Conservation (phyloP, 2,888 invertebrate species). For the Eilema caniola region DNA sequence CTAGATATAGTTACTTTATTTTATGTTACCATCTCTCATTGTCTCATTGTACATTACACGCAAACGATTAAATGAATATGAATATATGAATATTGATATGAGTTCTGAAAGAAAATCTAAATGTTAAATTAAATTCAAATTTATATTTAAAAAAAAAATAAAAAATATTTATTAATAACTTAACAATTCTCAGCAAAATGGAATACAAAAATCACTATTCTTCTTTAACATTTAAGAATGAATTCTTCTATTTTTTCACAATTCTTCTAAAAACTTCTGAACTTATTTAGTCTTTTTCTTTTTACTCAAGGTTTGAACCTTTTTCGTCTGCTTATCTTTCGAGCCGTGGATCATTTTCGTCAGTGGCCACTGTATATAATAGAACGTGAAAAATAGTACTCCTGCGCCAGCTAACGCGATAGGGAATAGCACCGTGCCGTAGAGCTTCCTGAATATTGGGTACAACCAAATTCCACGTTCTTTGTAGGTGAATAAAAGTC, state of each 20-base stretch:
- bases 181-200: too few species aligned
- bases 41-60: too few species aligned
- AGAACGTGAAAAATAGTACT: constrained; percentile 47
- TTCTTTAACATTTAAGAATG: not conserved
- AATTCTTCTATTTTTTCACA: not conserved
- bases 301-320: constrained; percentile 21
- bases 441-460: constrained; percentile 62
- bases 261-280: not conserved
- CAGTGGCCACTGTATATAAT: constrained; percentile 68
- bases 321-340: constrained; percentile 23
- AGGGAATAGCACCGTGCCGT: constrained; percentile 64
- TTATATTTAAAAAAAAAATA: too few species aligned
- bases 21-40: too few species aligned
- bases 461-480: constrained; percentile 71
- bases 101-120: too few species aligned
- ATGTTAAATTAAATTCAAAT: too few species aligned
- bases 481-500: constrained; percentile 70
- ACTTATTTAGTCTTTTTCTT: constrained; percentile 12
- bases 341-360: constrained; percentile 53
- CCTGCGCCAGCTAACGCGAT: constrained; percentile 44
- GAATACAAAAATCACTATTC: not conserved
- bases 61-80: too few species aligned
- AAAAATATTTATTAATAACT: too few species aligned
- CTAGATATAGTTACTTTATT: too few species aligned
- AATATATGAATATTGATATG: too few species aligned